Percentiles rank a stretch among this genome's conserved stretches.
These are phyloP conservation scores for Protophormia terraenovae DNA, from an alignment of 2,888 invertebrate species.

Conservation along the genomic window DNA sequence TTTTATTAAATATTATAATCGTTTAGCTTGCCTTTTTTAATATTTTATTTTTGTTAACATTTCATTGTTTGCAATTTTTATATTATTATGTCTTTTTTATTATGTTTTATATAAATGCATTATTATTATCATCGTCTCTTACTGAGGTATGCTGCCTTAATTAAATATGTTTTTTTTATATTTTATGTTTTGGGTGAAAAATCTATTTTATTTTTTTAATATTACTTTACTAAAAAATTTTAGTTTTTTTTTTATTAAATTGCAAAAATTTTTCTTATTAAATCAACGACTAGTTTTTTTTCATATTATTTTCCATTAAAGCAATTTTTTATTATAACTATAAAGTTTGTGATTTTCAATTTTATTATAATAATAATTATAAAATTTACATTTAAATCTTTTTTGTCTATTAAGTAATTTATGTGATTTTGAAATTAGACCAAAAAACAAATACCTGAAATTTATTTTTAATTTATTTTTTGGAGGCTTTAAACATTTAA, in stretches of 20 bases:
- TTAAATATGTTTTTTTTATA: slow-evolving; percentile 27
- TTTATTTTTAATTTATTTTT: no score
- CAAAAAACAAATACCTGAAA: slow-evolving; percentile 28
- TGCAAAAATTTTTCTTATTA: slow-evolving; percentile 49
- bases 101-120: slow-evolving; percentile 63
- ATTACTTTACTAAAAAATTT: slow-evolving; percentile 14
- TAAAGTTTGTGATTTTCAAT: not conserved
- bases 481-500: no score
- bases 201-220: slow-evolving; percentile 26
- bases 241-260: slow-evolving; percentile 42
- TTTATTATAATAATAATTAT: not conserved
- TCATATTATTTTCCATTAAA: slow-evolving; percentile 47
- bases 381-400: slow-evolving; percentile 1
- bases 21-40: not conserved
- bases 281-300: slow-evolving; percentile 63
- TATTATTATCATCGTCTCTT: slow-evolving; percentile 68
- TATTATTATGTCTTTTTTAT: slow-evolving; percentile 4
- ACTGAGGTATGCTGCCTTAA: slow-evolving; percentile 65
- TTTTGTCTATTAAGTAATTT: not conserved
- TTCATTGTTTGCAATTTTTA: slow-evolving; percentile 39
- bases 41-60: slow-evolving; percentile 46
- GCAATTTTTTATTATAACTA: slow-evolving; percentile 40
- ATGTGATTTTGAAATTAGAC: not conserved
- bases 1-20: not conserved
- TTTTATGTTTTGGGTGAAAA: slow-evolving; percentile 50